These are phyloP conservation scores for Scomber colias DNA, from an alignment of 2,113 vertebrate genomes.

Conservation along the genomic window DNA sequence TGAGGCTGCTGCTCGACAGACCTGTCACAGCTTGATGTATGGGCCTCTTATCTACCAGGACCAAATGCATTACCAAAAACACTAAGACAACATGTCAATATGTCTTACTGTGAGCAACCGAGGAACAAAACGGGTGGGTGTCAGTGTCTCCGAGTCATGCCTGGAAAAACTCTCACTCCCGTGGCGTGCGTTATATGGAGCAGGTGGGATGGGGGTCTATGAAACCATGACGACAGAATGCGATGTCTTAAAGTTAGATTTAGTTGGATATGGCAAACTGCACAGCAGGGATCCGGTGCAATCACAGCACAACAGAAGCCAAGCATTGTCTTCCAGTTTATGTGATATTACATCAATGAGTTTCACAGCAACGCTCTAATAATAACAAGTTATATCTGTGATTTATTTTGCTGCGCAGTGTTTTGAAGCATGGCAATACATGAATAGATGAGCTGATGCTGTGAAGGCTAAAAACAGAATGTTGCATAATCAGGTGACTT, in stretches of 20 bases:
- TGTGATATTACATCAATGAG: conserved; percentile 45
- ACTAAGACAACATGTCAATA: conserved; percentile 63
- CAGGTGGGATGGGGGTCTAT: conserved; percentile 35
- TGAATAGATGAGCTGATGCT: conserved; percentile 40
- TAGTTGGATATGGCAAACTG: conserved; percentile 37
- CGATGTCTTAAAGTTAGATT: conserved; percentile 54
- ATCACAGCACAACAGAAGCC: conserved; percentile 40
- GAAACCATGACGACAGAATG: conserved; percentile 53
- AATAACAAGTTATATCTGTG: conserved; percentile 45
- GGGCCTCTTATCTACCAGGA: conserved; percentile 58
- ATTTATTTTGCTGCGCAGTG: conserved; percentile 2
- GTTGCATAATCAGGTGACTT: conserved; percentile 74
- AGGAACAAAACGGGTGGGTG: conserved; percentile 56
- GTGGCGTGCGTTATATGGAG: conserved; percentile 37
- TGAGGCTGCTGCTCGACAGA: conserved; percentile 56
- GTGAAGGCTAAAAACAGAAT: conserved; percentile 68
- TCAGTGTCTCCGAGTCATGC: conserved; percentile 55
- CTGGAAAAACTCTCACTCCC: conserved; percentile 46
- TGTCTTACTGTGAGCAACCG: conserved; percentile 62
- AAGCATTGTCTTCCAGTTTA: conserved; percentile 32
- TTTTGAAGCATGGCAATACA: conserved; percentile 10
- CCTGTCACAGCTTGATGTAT: conserved; percentile 67
- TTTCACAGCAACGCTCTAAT: conserved; percentile 31
- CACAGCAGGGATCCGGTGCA: conserved; percentile 32
- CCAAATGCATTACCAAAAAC: conserved; percentile 72